phyloP scores from a whole-genome alignment of 2,797 vertebrate genomes.

The Pachyuromys duprasi region DNA sequence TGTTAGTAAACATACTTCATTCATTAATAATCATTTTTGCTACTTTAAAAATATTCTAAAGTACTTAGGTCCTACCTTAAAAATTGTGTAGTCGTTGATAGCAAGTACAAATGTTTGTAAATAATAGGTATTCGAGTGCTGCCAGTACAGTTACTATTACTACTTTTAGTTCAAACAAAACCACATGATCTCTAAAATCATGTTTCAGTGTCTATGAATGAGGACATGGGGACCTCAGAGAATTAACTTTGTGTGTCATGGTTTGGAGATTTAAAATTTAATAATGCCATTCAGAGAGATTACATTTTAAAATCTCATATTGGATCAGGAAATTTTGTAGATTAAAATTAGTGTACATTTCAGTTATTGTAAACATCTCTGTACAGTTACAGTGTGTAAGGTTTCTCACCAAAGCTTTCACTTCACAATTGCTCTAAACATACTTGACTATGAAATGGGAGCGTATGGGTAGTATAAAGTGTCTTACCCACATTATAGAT shows the following conservation, averaged over 20 bases:
- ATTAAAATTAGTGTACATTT: conserved; percentile 61
- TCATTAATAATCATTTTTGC: not conserved
- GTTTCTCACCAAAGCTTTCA: conserved; percentile 48
- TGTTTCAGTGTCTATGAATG: conserved; percentile 6
- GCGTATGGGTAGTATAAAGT: conserved; percentile 21
- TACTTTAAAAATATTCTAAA: conserved; percentile 43
- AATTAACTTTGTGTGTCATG: conserved; percentile 40
- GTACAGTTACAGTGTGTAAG: not conserved
- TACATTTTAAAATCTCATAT: conserved; percentile 60
- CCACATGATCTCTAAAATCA: conserved; percentile 23
- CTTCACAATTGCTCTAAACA: conserved; percentile 25
- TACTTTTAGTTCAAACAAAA: conserved; percentile 34
- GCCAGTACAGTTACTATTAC: not conserved
- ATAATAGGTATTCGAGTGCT: conserved; percentile 40
- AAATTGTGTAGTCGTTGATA: conserved; percentile 10
- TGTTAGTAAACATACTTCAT: conserved; percentile 28
- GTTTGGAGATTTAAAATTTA: conserved; percentile 54
- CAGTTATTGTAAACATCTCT: conserved; percentile 26
- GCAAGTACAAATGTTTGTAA: not conserved
- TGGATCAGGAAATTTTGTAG: conserved; percentile 47
- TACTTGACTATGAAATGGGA: conserved; percentile 37
- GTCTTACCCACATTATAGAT: conserved; percentile 23
- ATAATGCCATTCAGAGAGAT: conserved; percentile 63
- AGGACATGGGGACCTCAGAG: conserved; percentile 22
- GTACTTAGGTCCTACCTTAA: not conserved